Evolutionary conservation across 1,140 invertebrate species (phyloP).

Genomic region (Leptinotarsa lineolata): DNA sequence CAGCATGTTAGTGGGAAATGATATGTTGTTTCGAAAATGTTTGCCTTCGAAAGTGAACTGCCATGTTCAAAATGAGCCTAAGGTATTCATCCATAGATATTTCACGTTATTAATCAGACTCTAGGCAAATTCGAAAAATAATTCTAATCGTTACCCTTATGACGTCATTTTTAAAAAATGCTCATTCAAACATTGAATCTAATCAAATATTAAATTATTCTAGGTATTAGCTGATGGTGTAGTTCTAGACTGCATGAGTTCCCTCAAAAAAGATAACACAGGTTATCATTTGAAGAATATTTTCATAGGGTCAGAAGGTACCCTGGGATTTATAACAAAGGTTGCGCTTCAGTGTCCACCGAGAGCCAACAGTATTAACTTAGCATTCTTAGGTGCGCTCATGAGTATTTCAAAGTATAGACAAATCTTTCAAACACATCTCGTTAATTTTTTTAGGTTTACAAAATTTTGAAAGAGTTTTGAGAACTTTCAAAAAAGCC

Average conservation of each 20-base stretch:
- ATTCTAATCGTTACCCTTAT: not conserved
- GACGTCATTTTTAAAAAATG: not conserved
- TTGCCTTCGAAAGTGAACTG: no score
- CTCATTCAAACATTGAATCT: not conserved
- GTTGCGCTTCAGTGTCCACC: conserved; percentile 87
- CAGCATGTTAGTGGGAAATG: no score
- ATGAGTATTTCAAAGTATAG: not conserved
- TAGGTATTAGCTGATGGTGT: conserved; percentile 89
- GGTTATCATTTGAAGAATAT: conserved; percentile 96
- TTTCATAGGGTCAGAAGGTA: conserved; percentile 97
- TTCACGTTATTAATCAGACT: no score
- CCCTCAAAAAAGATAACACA: conserved; percentile 95
- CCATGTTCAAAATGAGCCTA: no score
- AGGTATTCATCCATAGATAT: no score
- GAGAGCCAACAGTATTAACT: conserved; percentile 75
- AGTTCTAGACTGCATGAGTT: conserved; percentile 82
- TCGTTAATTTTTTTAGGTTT: conserved; percentile 61
- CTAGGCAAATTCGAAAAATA: not conserved
- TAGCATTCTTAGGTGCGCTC: conserved; percentile 83
- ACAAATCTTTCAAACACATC: not conserved
- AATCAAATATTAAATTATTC: conserved; percentile 21
- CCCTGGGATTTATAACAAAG: conserved; percentile 92
- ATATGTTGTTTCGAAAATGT: no score
- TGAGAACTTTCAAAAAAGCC: conserved; percentile 74
- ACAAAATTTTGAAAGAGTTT: conserved; percentile 74